Base-by-base conservation (phyloP, 2,888 invertebrate species). In the Mythimna albipuncta region DNA sequence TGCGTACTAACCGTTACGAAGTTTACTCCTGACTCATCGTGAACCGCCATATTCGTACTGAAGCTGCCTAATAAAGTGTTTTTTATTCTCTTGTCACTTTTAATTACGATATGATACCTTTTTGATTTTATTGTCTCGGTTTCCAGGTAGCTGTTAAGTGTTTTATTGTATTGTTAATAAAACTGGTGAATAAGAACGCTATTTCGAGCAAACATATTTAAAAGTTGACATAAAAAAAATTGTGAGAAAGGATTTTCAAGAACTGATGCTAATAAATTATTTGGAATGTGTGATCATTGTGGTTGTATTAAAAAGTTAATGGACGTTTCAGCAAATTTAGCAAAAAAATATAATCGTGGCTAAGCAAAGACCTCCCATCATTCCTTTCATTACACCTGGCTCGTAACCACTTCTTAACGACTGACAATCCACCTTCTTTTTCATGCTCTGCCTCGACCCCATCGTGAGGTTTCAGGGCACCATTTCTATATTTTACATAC, bases 51-150 rank as follows among this genome's bases (percentile, higher is more conserved):
- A 85, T 83, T 79, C 59, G 75, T 85, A 88, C 88, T 83, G 87
- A 79, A 87, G 88, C 87, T 83, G 85, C 86, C 87, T 92, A 92
- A 92, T 92, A 90, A 91, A 93, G 89, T 89, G 87, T 89, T 90
- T 91, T 90, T 89, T 92, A 91, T 89, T 88, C 86, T 87, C 88
- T 87, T 89, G 92, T 92, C 93, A 92, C 79, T 89, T 91, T 92
- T 92, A 92, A 93, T 93, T 93, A 92, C 87, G 85, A 83, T 87
- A 87, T 89, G 87, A 87, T 87, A 86, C 87, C 85, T 87, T 87
- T 87, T 89, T 89, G 77, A 87, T 86, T 87, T 87, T 84, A 87
- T 79, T 84, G 82, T 85, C 82, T 83, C 82, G 77, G 73, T 71
- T 85, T 85, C 85, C 82, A 75, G 83, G 82, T 85, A 86, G 79